These are phyloP conservation scores for Otis tarda DNA, from an alignment of 2,113 vertebrate genomes.

Conservation along the genomic window DNA sequence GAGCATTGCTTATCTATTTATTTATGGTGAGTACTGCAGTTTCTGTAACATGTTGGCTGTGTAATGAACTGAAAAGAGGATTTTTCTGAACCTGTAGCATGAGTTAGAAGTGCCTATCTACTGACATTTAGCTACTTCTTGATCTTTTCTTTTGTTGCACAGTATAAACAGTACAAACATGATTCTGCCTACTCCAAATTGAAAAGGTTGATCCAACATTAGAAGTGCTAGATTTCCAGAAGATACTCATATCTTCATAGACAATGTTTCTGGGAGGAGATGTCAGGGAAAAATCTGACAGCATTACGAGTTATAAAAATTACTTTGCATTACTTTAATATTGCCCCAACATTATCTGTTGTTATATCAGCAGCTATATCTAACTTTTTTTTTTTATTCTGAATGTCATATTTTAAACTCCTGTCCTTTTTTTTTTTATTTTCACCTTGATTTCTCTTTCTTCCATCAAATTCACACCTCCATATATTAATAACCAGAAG, in stretches of 20 bases:
- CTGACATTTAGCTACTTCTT: not conserved
- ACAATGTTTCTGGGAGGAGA: not conserved
- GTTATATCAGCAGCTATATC: not conserved
- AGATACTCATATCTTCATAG: not conserved
- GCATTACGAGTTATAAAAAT: not conserved
- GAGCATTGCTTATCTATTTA: not conserved
- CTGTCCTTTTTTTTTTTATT: not conserved
- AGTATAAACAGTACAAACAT: not conserved
- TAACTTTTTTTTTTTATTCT: not conserved
- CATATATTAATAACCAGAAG: not conserved
- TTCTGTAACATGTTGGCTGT: not conserved
- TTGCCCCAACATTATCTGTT: not conserved
- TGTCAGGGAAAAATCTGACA: not conserved
- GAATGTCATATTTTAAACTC: not conserved
- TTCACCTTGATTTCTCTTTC: not conserved
- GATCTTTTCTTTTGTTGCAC: not conserved
- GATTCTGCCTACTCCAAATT: not conserved
- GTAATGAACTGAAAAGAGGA: not conserved
- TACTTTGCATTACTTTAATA: not conserved
- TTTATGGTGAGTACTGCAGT: not conserved
- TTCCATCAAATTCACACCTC: not conserved
- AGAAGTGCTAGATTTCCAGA: not conserved
- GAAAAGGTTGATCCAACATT: not conserved
- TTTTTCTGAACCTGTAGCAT: not conserved
- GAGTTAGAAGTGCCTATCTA: not conserved